Evolutionary conservation across 2,797 vertebrate genomes (phyloP), one percentile per base, ranked within the genome.

Genomic region (Erethizon dorsatum): DNA sequence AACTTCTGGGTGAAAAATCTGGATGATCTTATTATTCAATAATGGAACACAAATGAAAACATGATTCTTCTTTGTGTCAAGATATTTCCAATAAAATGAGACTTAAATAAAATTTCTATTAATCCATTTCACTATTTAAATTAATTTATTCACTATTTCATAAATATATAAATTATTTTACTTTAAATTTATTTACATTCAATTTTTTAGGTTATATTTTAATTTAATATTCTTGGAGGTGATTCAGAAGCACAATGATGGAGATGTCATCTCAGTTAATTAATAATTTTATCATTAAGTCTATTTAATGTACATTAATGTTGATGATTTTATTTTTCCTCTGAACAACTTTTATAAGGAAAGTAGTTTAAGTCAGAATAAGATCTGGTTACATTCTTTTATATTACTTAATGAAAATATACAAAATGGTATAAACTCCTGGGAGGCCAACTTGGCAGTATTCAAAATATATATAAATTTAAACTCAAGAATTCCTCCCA

Each of bases 321-420:
- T 14, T 63, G 18, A 92, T 96, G 5, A 79, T 77, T 96, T 97
- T 82, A 84, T 92, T 92, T 95, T 95, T 31, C 85, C 61, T 41
- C 87, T 41, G 94, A 95, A 59, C 80, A 90, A 96, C 47, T 41
- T 92, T 89, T 89, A 96, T 37, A 95, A 97, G 63, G 83, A 90
- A 96, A 96, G 45, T 52, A 88, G 75, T 88, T 73, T 83, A 89
- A 94, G 15, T 83, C 41, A 77, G 26, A 84, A 47, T 71, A 96
- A 95, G 45, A 95, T 79, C 94, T 87, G 17, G 52, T 84, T 92
- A 91, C 90, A 67, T 91, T 92, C 45, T 96, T 96, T 37, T 26
- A 61, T 3, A 78, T 22, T 85, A 31, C 28, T 87, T 83, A 86
- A 14, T 88, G 20, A 63, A 88, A 88, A 88, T 57, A 80, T 69